Evolutionary conservation across 1,140 invertebrate genomes (phyloP).

Genomic region (Macrotrachela quadricornifera): DNA sequence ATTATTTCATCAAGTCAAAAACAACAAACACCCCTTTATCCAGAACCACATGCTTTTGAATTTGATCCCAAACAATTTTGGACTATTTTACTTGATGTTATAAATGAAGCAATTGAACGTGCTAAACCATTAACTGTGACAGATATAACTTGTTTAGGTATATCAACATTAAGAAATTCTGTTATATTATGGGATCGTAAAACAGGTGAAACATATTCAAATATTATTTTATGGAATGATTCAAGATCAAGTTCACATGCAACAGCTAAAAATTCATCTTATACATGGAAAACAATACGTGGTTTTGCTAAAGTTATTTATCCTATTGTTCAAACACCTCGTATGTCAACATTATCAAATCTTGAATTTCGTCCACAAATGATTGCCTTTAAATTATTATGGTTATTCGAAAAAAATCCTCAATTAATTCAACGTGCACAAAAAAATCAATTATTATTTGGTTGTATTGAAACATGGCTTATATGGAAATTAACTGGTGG

Average conservation of each 20-base stretch:
- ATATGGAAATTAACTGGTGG: slow-evolving; percentile 56
- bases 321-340: slow-evolving; percentile 72
- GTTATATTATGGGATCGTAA: slow-evolving; percentile 64
- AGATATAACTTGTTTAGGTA: slow-evolving; percentile 53
- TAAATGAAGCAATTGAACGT: slow-evolving; percentile 44
- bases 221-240: background rate
- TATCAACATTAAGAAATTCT: slow-evolving; percentile 62
- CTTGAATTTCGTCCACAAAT: slow-evolving; percentile 49
- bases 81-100: slow-evolving; percentile 44
- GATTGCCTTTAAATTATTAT: slow-evolving; percentile 16
- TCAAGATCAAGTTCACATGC: background rate
- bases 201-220: background rate
- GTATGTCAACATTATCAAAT: slow-evolving; percentile 84
- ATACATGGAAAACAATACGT: background rate
- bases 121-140: slow-evolving; percentile 11
- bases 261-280: background rate
- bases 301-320: slow-evolving; percentile 41
- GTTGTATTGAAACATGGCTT: slow-evolving; percentile 84
- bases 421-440: background rate
- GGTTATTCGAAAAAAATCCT: background rate
- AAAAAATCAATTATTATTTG: slow-evolving; percentile 57
- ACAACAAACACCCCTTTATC: slow-evolving; percentile 39
- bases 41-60: slow-evolving; percentile 53
- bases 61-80: slow-evolving; percentile 66
- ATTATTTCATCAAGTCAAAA: too few species aligned